These are phyloP conservation scores for Apamea sordens DNA, from an alignment of 2,888 invertebrate species.

Conservation along the genomic window DNA sequence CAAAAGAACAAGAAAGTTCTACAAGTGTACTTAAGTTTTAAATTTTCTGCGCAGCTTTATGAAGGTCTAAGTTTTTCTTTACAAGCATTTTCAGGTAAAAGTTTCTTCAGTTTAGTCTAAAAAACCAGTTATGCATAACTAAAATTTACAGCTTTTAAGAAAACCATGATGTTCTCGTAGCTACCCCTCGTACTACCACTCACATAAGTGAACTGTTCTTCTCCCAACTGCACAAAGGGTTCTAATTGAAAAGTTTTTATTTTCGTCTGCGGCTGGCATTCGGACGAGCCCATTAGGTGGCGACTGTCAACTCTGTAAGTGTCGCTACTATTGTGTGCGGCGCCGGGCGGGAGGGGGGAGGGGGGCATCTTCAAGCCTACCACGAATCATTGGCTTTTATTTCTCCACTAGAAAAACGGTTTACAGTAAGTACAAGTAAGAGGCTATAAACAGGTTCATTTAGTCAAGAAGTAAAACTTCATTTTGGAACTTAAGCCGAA, in stretches of 20 bases:
- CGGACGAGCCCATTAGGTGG: constrained; percentile 69
- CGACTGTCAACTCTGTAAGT: constrained; percentile 66
- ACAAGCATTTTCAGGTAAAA: neutral
- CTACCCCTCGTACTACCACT: neutral
- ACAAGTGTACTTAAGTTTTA: too few species aligned
- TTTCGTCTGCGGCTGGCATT: constrained; percentile 46
- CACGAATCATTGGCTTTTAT: constrained; percentile 70
- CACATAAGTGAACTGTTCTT: neutral
- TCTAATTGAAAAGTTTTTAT: constrained; percentile 11
- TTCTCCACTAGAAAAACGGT: constrained; percentile 17
- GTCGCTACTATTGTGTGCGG: constrained; percentile 39
- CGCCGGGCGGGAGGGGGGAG: neutral
- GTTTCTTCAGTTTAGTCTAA: neutral
- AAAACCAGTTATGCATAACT: neutral
- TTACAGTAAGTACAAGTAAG: neutral
- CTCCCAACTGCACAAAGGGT: neutral
- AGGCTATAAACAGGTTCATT: neutral
- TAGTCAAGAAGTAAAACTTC: neutral
- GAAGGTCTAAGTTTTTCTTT: neutral
- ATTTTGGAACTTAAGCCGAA: neutral
- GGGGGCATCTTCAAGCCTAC: constrained; percentile 43
- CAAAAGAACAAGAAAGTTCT: too few species aligned
- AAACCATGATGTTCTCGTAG: neutral
- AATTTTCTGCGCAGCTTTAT: neutral
- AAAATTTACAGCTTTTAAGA: neutral